Evolutionary conservation across 2,113 vertebrate genomes (phyloP), one percentile per base, ranked within the genome.

Genomic region (Ophiodon elongatus): DNA sequence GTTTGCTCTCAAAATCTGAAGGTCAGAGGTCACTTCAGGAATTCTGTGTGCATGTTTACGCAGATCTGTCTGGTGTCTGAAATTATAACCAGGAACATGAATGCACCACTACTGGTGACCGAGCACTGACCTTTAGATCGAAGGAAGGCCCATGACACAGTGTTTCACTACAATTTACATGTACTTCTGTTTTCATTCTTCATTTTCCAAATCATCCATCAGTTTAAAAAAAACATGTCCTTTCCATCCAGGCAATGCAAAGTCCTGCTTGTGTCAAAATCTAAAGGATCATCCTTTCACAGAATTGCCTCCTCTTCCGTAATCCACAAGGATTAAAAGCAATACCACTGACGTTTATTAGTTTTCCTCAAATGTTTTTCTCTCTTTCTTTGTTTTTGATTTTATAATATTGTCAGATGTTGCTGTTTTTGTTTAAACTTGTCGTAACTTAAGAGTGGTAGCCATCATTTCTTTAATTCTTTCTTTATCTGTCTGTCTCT

Each of bases 21-120:
- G 86, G 86, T 73, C 78, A 81, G n/a, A 70, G 82, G 76, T 90
- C 79, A 66, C 23, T 13, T 4, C 4, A 90, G 82, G 86, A 87
- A 90, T 88, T 41, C 65, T 65, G 13, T 82, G 39, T 69, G 33
- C 39, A 56, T 68, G 56, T 77, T 80, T 75, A 27, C 33, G n/a
- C 39, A 29, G 37, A 80, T 76, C 50, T 68, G 52, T 50, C 50
- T 73, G 64, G 47, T 54, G 39, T 73, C 72, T 45, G 68, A 68
- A 70, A 47, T 47, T 31, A 9, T 57, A 70, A 41, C 63, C 64
- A 54, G 66, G 73, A 79, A 47, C 43, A 19, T 4, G 13, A 79
- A 80, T 1, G 25, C 35, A 65, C 14, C 45, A 39, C 56, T 47
- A 14, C 45, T 57, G 39, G 6, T 65, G 41, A 59, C 66, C 5